Conservation (phyloP, 2,888 invertebrate genomes). For the Drosophila limbata region DNA sequence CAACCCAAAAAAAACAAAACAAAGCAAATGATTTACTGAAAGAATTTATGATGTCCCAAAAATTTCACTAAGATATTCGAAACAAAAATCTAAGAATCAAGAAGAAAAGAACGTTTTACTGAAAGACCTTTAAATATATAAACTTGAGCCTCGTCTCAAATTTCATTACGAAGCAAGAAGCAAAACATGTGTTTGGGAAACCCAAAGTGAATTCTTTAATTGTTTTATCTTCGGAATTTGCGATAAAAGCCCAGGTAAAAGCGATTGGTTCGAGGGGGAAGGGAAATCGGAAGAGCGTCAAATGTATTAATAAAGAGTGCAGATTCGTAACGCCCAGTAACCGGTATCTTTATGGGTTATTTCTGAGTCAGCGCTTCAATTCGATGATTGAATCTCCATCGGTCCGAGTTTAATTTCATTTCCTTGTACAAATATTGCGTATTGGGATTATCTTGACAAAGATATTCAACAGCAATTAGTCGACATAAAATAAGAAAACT, state of each 20-base stretch:
- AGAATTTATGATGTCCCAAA: too few relatives aligned
- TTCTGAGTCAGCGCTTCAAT: not conserved
- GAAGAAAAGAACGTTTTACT: too few relatives aligned
- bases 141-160: not conserved
- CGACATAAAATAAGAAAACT: not conserved
- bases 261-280: not conserved
- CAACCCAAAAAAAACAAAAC: too few relatives aligned
- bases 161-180: not conserved
- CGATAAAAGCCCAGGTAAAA: not conserved
- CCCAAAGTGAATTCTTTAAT: not conserved
- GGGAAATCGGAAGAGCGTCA: not conserved
- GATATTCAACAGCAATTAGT: not conserved
- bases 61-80: too few relatives aligned
- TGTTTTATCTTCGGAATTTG: slow-evolving; percentile 3
- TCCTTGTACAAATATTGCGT: slow-evolving; percentile 13
- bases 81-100: too few relatives aligned
- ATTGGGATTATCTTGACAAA: not conserved
- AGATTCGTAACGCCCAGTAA: slow-evolving; percentile 7
- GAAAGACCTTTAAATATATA: not conserved
- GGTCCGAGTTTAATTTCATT: slow-evolving; percentile 4
- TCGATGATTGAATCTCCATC: slow-evolving; percentile 3
- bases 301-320: not conserved
- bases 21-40: too few relatives aligned
- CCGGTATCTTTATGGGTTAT: slow-evolving; percentile 10
- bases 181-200: not conserved